A percentile compares a stretch with the other conserved stretches of the same genome.
Conservation (phyloP, 2,888 invertebrate species). For the Oscheius sp. region DNA sequence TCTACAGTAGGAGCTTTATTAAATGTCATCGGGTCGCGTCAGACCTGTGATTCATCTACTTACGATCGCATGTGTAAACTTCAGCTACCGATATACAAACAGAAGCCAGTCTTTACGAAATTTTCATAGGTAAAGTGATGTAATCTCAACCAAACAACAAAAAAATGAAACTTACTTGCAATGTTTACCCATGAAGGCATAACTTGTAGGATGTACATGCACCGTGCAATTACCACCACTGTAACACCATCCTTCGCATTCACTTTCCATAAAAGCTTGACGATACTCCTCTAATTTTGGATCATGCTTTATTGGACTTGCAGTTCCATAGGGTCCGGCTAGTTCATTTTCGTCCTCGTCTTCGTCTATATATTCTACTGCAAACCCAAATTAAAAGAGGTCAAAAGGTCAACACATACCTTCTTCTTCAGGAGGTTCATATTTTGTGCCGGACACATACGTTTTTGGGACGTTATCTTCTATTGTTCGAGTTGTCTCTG, state of each 20-base stretch:
- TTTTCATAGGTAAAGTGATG: not conserved
- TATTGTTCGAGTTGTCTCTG: not conserved
- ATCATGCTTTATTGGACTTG: not conserved
- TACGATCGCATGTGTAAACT: not conserved
- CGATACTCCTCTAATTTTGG: slow-evolving; percentile 5
- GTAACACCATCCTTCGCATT: slow-evolving; percentile 11
- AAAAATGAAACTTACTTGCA: slow-evolving; percentile 7
- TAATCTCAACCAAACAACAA: too few species aligned
- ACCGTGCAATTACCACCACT: slow-evolving; percentile 3
- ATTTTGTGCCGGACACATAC: not conserved
- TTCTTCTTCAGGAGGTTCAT: slow-evolving; percentile 2
- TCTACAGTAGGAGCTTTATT: too few species aligned
- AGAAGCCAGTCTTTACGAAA: not conserved
- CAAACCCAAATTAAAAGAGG: not conserved
- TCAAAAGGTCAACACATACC: not conserved
- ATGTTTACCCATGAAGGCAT: slow-evolving; percentile 1
- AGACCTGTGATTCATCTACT: not conserved
- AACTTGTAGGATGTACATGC: slow-evolving; percentile 8
- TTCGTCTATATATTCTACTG: slow-evolving; percentile 16
- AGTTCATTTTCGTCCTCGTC: not conserved
- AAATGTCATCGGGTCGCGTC: too few species aligned
- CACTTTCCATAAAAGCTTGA: not conserved
- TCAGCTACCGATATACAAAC: not conserved
- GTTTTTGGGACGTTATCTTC: not conserved
- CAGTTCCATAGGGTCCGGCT: not conserved